Evolutionary conservation across 2,113 vertebrate genomes (phyloP), one percentile per base, ranked within the genome.

Genomic region (Onychorhynchus coronatus): DNA sequence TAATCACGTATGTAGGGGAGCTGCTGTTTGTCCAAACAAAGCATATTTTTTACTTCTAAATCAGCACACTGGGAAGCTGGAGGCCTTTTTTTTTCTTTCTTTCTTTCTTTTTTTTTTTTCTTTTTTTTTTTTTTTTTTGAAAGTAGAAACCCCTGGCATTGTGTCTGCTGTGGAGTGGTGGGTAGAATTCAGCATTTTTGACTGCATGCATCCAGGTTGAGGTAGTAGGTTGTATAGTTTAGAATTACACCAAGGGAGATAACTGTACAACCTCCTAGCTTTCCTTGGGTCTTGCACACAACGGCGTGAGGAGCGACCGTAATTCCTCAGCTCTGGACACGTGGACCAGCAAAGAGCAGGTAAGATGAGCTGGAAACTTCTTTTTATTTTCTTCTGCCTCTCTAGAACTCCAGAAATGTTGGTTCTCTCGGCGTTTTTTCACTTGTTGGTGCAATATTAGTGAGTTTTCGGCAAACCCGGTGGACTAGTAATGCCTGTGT

Each of bases 171-270:
- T 96, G 95, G 94, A 85, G 63, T 91, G 73, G 95, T 94, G 85
- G 85, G 86, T 97, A 88, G 94, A 95, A 93, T 88, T 88, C 97
- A 93, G 97, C 95, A 76, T 95, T 96, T 97, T 93, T 97, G 95
- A 98, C 91, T 97, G 98, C 98, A 98, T 98, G 98, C 97, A 98
- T 98, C 98, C 99, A 98, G 99, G 99, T 92, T 99, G 99, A 99
- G 99, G 99, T 99, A 99, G 99, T 99, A 99, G 99, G 99, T 99
- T 99, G 99, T 99, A 99, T 99, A 99, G 99, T 99, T 99, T 98
- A 99, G 99, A 99, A 98, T 99, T 98, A 99, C 98, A 99, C 98
- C 99, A 98, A 98, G 98, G 99, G 99, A 99, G 99, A 99, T 99
- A 99, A 99, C 99, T 99, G 99, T 99, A 99, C 99, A 99, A 98